Base-by-base conservation (phyloP, 2,113 vertebrate genomes). In the Mirounga angustirostris region DNA sequence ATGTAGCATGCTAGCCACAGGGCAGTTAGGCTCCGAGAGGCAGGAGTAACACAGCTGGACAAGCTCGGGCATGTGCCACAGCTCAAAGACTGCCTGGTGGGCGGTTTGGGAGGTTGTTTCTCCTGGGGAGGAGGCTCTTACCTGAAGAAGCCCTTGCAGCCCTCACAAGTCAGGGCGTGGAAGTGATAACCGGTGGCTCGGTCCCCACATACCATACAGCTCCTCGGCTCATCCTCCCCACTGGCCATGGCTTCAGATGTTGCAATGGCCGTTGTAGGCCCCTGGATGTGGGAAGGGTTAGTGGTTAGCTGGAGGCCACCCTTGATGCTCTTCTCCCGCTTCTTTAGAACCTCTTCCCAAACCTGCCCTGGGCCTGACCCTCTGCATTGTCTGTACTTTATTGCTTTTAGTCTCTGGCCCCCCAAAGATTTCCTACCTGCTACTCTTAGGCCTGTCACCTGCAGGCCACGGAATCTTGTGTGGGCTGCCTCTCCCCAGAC, bases 61-160 rank as follows among this genome's bases (percentile, higher is more conserved):
- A 12, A 89, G 9, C 43, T 26, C 4, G 5, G n/a, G 73, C 69
- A 0, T 26, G 4, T 71, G 16, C 15, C 36, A 11, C 33, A 63
- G 33, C 69, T 26, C 22, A 43, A 36, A 43, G 94, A 61, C 33
- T 24, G 40, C 50, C 78, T 9, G 28, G 52, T 7, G 33, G 63
- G 88, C 13, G 46, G 50, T 52, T 58, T 40, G 50, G 46, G 12
- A 40, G n/a, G 15, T 22, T 16, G 13, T 86, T 50, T 69, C 71
- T 61, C 1, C 2, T 14, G 28, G 28, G 46, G 24, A 76, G 58
- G 43, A 52, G 52, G 67, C 19, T 63, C 78, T 95, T 71, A 98
- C 98, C 98, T 98, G 95, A 98, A 98, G 84, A 98, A 98, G 33
- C 98, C 98, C 59, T 99, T 98, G 94, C 98, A 98, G 81, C 98